Percentiles rank a stretch among this genome's conserved stretches.
Evolutionary conservation across 2,113 vertebrate genomes (phyloP).

Genomic region (Machaerirhynchus nigripectus): DNA sequence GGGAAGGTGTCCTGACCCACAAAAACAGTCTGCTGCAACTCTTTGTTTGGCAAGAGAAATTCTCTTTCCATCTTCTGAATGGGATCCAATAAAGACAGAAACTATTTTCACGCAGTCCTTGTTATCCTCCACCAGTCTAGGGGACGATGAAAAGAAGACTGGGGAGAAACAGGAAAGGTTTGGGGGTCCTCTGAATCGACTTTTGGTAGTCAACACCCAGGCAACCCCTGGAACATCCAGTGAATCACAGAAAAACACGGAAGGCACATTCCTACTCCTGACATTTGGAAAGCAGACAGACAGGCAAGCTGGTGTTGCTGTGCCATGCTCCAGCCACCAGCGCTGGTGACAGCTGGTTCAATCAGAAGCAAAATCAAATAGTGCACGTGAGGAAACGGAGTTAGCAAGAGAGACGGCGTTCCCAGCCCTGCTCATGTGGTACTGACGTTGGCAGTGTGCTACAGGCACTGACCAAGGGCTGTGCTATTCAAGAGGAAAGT

Average conservation of each 20-base stretch:
- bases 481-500: not conserved
- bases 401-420: slow-evolving; percentile 5
- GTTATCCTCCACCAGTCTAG: not conserved
- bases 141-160: not conserved
- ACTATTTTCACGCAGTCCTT: not conserved
- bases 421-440: slow-evolving; percentile 17
- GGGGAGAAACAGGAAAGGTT: not conserved
- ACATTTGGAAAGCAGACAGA: not conserved
- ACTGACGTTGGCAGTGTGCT: not conserved
- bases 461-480: not conserved
- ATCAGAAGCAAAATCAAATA: slow-evolving; percentile 52
- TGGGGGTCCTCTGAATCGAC: not conserved
- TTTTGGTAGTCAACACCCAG: not conserved
- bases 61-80: not conserved
- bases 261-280: not conserved
- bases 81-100: not conserved
- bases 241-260: not conserved
- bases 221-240: not conserved
- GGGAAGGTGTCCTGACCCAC: not conserved
- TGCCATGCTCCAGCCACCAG: slow-evolving; percentile 50
- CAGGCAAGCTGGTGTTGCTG: slow-evolving; percentile 16
- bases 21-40: not conserved
- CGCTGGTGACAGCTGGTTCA: slow-evolving; percentile 27
- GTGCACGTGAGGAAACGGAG: not conserved
- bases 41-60: not conserved